Percentiles rank a stretch among this genome's conserved stretches.
Evolutionary conservation across 2,888 invertebrate species (phyloP).

Genomic region (Mayetiola destructor): DNA sequence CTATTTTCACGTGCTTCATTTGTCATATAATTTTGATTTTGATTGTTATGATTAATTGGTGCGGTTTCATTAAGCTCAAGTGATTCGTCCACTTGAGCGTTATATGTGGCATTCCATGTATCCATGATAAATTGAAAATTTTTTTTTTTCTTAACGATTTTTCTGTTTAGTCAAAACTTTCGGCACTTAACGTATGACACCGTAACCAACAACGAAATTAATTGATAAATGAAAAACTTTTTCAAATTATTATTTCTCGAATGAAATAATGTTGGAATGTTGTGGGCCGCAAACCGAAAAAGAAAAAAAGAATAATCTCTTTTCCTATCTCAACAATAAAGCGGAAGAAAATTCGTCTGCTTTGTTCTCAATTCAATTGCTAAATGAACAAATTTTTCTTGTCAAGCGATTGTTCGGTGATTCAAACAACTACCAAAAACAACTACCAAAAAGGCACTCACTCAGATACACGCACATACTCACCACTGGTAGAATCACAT

Average conservation of each 20-base stretch:
- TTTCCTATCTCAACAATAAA: not conserved
- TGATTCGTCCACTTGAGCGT: not conserved
- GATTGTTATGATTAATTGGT: not conserved
- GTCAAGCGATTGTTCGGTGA: not conserved
- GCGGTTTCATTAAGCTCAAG: not conserved
- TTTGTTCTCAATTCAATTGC: slow-evolving; percentile 4
- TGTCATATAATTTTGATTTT: not conserved
- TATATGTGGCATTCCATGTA: not conserved
- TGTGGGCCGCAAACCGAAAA: not conserved
- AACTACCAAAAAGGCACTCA: not conserved
- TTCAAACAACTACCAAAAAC: not conserved
- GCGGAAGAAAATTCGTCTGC: not conserved
- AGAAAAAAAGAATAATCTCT: not conserved
- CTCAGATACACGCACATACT: not conserved
- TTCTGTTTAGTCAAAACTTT: not conserved
- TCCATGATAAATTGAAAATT: too few relatives aligned
- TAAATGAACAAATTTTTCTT: not conserved
- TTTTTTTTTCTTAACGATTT: not conserved
- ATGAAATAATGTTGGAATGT: too few relatives aligned
- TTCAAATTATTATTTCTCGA: not conserved
- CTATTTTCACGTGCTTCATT: not conserved
- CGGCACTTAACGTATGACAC: not conserved
- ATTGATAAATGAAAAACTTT: not conserved
- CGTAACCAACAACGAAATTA: not conserved
- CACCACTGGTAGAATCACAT: not conserved